These are phyloP conservation scores for Agriopis marginaria DNA, from an alignment of 2,888 invertebrate species.

Conservation along the genomic window DNA sequence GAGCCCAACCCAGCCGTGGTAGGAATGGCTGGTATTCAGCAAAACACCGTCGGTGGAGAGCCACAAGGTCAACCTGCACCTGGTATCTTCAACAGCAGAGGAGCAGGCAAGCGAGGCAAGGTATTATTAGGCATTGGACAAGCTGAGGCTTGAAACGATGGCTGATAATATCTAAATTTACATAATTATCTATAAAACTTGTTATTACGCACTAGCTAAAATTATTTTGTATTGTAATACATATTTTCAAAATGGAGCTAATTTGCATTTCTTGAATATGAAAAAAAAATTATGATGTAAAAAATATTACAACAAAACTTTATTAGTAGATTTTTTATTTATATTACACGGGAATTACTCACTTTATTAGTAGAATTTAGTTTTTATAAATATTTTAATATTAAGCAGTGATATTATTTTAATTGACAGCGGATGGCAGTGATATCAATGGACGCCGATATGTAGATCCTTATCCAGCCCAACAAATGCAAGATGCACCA, in stretches of 20 bases:
- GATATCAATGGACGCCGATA: constrained; percentile 78
- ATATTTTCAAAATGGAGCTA: background rate
- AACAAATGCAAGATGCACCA: constrained; percentile 79
- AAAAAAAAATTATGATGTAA: background rate
- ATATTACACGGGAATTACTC: no score
- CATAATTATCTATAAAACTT: no score
- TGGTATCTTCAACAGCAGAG: constrained; percentile 79
- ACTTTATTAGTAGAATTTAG: background rate
- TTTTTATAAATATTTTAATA: constrained; percentile 53
- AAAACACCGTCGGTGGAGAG: constrained; percentile 71
- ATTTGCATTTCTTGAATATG: background rate
- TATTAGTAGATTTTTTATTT: background rate
- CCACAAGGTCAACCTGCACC: constrained; percentile 74
- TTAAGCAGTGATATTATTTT: constrained; percentile 71
- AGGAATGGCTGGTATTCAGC: constrained; percentile 75
- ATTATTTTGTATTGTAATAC: background rate
- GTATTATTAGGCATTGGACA: constrained; percentile 58
- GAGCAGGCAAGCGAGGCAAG: constrained; percentile 79
- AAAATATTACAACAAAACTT: background rate
- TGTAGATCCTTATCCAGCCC: constrained; percentile 80
- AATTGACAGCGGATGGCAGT: constrained; percentile 82
- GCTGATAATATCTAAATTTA: constrained; percentile 41
- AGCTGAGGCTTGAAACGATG: constrained; percentile 34
- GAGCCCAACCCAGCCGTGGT: constrained; percentile 80
- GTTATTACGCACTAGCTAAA: background rate